phyloP scores from a whole-genome alignment of 2,888 invertebrate genomes.

The Octodonta nipae region DNA sequence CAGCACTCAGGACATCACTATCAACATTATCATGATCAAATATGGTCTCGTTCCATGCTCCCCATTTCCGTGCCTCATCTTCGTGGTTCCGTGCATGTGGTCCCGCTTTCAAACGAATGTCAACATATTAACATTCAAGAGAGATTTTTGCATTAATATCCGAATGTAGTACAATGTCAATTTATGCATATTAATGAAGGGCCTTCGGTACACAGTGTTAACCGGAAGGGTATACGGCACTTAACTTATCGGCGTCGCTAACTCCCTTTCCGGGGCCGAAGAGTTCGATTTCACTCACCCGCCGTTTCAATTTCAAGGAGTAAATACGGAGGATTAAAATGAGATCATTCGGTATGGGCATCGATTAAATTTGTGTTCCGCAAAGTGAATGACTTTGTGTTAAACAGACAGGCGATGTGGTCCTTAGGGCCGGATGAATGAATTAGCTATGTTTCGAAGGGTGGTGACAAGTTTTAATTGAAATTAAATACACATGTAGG shows the following conservation, averaged over 20 bases:
- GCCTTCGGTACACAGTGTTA: conserved; percentile 6
- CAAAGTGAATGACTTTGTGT: too few species aligned
- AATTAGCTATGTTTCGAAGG: too few species aligned
- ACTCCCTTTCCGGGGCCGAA: not conserved
- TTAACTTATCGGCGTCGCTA: not conserved
- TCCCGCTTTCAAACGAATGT: conserved; percentile 18
- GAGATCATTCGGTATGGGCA: too few species aligned
- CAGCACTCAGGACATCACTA: conserved; percentile 9
- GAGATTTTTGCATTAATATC: conserved; percentile 28
- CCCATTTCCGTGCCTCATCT: too few species aligned
- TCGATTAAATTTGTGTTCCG: too few species aligned
- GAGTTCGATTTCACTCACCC: too few species aligned
- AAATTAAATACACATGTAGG: too few species aligned
- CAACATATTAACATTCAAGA: conserved; percentile 27
- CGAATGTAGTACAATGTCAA: conserved; percentile 27
- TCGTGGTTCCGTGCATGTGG: conserved; percentile 2
- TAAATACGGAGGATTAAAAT: too few species aligned
- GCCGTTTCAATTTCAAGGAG: too few species aligned
- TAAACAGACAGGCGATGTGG: too few species aligned
- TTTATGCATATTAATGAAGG: conserved; percentile 30
- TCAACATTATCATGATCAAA: conserved; percentile 22
- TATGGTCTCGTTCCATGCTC: conserved; percentile 12
- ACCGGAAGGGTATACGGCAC: conserved; percentile 1
- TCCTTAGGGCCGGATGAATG: too few species aligned
- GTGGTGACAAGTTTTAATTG: too few species aligned